Evolutionary conservation across 2,888 invertebrate genomes (phyloP).

Genomic region (Busseola fusca): DNA sequence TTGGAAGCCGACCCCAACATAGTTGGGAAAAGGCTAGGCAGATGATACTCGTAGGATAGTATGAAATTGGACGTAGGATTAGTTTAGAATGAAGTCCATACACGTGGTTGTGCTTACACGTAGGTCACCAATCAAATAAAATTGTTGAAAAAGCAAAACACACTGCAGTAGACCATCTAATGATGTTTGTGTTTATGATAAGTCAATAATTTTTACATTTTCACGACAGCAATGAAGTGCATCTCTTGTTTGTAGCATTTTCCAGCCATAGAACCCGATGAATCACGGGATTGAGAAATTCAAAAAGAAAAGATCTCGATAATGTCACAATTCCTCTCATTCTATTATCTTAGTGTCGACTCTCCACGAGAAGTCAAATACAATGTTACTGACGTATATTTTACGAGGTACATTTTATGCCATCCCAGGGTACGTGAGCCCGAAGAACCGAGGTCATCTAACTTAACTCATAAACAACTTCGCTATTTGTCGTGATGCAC

Average conservation of each 20-base stretch:
- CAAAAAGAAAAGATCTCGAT: background rate
- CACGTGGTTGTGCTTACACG: background rate
- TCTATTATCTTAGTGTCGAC: constrained; percentile 9
- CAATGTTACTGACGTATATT: constrained; percentile 70
- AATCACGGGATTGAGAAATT: background rate
- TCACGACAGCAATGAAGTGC: background rate
- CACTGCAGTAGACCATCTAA: too few relatives aligned
- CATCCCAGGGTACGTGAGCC: constrained; percentile 66
- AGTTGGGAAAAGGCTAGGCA: too few relatives aligned
- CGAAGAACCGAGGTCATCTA: constrained; percentile 68
- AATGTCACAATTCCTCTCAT: background rate
- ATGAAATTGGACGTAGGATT: too few relatives aligned
- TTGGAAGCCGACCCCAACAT: too few relatives aligned
- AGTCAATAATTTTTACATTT: background rate
- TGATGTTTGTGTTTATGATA: background rate
- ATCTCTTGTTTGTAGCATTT: background rate
- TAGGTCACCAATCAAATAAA: background rate
- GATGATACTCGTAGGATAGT: too few relatives aligned
- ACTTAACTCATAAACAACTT: constrained; percentile 76
- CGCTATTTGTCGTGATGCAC: constrained; percentile 64
- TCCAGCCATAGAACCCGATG: background rate
- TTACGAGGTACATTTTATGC: constrained; percentile 64
- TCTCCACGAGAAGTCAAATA: constrained; percentile 54
- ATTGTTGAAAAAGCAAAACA: too few relatives aligned
- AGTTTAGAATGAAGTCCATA: background rate